A percentile compares a stretch with the other conserved stretches of the same genome.
phyloP scores from a whole-genome alignment of 2,888 invertebrate species.

The Melanchra persicariae region DNA sequence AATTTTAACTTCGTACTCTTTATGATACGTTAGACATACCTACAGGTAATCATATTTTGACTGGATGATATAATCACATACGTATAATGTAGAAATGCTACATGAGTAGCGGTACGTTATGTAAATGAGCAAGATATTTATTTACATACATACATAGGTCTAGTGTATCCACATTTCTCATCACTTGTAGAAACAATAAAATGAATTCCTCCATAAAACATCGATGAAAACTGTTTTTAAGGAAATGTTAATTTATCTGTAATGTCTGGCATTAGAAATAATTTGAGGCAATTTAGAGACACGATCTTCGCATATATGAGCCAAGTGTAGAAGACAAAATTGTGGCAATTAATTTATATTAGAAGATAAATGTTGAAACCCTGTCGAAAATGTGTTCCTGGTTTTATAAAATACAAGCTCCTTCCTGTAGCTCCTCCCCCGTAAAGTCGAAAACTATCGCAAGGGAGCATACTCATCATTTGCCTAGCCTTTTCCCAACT shows the following conservation, averaged over 20 bases:
- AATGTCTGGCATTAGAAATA: constrained; percentile 15
- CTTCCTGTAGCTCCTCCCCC: too few relatives aligned
- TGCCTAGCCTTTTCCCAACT: too few relatives aligned
- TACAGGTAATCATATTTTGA: not conserved
- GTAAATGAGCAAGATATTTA: too few relatives aligned
- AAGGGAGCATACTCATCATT: too few relatives aligned
- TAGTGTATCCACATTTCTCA: too few relatives aligned
- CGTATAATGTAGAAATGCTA: too few relatives aligned
- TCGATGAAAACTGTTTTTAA: not conserved
- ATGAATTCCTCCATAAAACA: constrained; percentile 8
- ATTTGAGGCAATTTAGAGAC: constrained; percentile 20
- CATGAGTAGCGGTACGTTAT: too few relatives aligned
- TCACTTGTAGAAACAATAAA: constrained; percentile 3
- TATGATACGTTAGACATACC: not conserved
- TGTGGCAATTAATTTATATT: too few relatives aligned
- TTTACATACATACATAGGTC: not conserved
- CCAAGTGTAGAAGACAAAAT: not conserved
- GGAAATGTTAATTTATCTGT: constrained; percentile 20
- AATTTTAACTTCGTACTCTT: not conserved
- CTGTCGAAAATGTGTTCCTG: too few relatives aligned
- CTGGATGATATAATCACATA: not conserved
- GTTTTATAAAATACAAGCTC: too few relatives aligned
- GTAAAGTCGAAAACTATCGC: too few relatives aligned
- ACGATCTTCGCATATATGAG: not conserved
- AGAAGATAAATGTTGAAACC: too few relatives aligned